These are phyloP conservation scores for Rhizoglyphus robini DNA, from an alignment of 1,140 invertebrate species.

Conservation along the genomic window DNA sequence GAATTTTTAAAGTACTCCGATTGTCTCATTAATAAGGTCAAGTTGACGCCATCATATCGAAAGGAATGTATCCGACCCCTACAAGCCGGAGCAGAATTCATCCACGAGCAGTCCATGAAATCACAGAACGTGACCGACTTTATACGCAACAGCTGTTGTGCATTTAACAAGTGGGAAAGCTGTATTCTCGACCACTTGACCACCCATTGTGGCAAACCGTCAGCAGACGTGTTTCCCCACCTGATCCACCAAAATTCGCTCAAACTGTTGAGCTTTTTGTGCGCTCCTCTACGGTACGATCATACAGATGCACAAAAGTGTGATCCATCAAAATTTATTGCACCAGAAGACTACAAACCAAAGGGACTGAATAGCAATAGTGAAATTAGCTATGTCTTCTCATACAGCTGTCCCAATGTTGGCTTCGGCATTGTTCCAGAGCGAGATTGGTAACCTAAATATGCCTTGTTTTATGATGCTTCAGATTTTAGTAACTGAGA, in stretches of 20 bases:
- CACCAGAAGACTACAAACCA: not conserved
- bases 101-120: not conserved
- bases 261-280: not conserved
- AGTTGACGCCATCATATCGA: not conserved
- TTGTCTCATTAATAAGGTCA: conserved; percentile 8
- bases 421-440: not conserved
- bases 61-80: not conserved
- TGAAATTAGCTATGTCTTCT: not conserved
- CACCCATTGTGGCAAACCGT: not conserved
- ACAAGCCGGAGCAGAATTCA: not conserved
- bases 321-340: not conserved
- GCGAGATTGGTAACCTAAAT: too few relatives aligned
- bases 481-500: too few relatives aligned
- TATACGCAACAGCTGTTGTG: not conserved
- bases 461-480: too few relatives aligned
- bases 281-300: not conserved
- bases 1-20: not conserved
- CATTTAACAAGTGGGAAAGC: not conserved
- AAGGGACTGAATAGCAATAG: not conserved
- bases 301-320: not conserved
- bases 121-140: not conserved
- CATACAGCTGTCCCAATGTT: not conserved
- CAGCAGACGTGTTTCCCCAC: not conserved
- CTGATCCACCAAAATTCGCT: not conserved
- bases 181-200: not conserved